Evolutionary conservation across 1,140 invertebrate species (phyloP), one percentile per base, ranked within the genome.

Genomic region (Saxidomus purpurata): DNA sequence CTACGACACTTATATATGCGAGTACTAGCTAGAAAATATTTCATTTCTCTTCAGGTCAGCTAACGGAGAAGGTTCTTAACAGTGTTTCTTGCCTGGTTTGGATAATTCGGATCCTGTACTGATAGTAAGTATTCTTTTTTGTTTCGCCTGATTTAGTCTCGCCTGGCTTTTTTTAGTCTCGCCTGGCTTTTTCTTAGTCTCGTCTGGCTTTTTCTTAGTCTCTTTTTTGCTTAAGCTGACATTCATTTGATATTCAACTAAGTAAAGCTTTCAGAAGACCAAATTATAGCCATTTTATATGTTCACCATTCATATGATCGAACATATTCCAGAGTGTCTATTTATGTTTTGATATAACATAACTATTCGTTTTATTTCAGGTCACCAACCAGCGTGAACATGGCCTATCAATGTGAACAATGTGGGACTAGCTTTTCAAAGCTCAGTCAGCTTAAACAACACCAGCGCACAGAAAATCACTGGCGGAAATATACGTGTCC

Each of bases 111-210:
- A n/a, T n/a, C n/a, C 43, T 9, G 43, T 9, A 17, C 17, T 47
- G 8, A 47, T 17, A 47, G 43, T 47, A 17, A 47, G 43, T 47
- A 17, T 47, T 47, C n/a, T n/a, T 47, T 47, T 25, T 15, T 8
- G 36, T 79, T 15, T 79, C 22, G 47, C 76, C 22, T 79, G 34
- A 79, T 19, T 25, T 55, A n/a, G 52, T 80, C 31, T 59, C 40
- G 47, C 31, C 40, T 55, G 11, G 47, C 77, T 80, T 38, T 80
- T 38, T 55, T 43, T 59, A 80, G 47, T 80, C 52, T 55, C 52
- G 52, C 52, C 47, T 80, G 77, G 47, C 25, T 25, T n/a, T n/a
- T n/a, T n/a, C n/a, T n/a, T n/a, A n/a, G n/a, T n/a, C n/a, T n/a
- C n/a, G n/a, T n/a, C n/a, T 31, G n/a, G n/a, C n/a, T n/a, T n/a